These are phyloP conservation scores for Villa cingulata DNA, from an alignment of 2,888 invertebrate genomes.

Conservation along the genomic window DNA sequence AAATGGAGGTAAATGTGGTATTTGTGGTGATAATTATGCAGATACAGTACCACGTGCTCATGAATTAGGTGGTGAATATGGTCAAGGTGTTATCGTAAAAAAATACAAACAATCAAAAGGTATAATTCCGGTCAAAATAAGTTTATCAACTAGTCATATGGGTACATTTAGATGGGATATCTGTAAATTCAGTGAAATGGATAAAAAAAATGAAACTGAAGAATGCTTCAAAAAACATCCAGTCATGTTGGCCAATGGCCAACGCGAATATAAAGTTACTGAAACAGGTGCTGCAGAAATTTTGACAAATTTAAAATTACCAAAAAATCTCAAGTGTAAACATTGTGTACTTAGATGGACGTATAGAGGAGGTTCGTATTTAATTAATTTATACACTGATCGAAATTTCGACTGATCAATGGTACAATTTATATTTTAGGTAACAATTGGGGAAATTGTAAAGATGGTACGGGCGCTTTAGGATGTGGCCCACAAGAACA, in stretches of 20 bases:
- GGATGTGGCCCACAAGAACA: slow-evolving; percentile 36
- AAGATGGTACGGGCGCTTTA: slow-evolving; percentile 20
- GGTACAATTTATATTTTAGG: slow-evolving; percentile 12
- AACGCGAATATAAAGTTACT: slow-evolving; percentile 14
- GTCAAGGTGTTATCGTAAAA: slow-evolving; percentile 30
- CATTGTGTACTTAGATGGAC: slow-evolving; percentile 39
- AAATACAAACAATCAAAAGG: slow-evolving; percentile 24
- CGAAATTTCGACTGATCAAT: neutral
- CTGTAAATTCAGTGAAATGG: slow-evolving; percentile 35
- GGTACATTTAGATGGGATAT: slow-evolving; percentile 34
- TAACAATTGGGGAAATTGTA: slow-evolving; percentile 33
- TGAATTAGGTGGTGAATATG: slow-evolving; percentile 37
- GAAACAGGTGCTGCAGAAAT: slow-evolving; percentile 23
- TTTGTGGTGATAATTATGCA: slow-evolving; percentile 36
- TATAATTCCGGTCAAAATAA: slow-evolving; percentile 22
- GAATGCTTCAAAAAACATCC: slow-evolving; percentile 33
- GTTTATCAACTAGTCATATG: slow-evolving; percentile 30
- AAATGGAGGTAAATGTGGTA: slow-evolving; percentile 36
- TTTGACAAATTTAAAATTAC: slow-evolving; percentile 23
- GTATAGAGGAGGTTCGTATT: slow-evolving; percentile 28
- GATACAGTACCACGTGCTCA: slow-evolving; percentile 32
- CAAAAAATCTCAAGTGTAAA: slow-evolving; percentile 30
- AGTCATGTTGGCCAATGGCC: slow-evolving; percentile 19
- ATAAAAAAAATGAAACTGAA: slow-evolving; percentile 32
- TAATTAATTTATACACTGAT: too few species aligned